Evolutionary conservation across 1,140 invertebrate genomes (phyloP).

Genomic region (Drosophila arawakana): DNA sequence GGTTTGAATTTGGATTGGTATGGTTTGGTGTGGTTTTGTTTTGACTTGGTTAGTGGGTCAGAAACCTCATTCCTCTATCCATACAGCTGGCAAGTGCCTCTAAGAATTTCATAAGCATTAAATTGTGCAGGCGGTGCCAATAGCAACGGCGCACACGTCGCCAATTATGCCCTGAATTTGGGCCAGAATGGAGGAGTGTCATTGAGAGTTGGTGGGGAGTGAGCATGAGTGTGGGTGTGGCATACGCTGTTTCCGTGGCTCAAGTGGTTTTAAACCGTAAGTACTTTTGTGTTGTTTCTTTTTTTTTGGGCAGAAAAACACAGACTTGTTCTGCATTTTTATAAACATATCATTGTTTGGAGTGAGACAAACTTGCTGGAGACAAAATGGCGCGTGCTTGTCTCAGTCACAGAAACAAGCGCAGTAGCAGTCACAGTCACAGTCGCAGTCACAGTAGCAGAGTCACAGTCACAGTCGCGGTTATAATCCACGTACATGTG

Average conservation of each 20-base stretch:
- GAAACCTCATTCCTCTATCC: neutral
- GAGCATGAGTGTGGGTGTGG: neutral
- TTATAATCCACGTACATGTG: neutral
- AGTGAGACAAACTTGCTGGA: neutral
- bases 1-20: neutral
- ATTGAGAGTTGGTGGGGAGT: neutral
- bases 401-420: slow-evolving; percentile 8
- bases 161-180: slow-evolving; percentile 64
- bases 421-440: neutral
- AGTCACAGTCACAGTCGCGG: neutral
- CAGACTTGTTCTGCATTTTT: slow-evolving; percentile 54
- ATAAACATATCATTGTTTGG: slow-evolving; percentile 64
- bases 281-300: slow-evolving; percentile 28
- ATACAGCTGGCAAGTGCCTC: slow-evolving; percentile 31
- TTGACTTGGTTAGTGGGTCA: slow-evolving; percentile 1
- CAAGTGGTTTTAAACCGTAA: slow-evolving; percentile 47
- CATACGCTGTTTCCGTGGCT: slow-evolving; percentile 1
- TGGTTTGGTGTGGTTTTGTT: neutral
- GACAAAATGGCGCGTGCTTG: slow-evolving; percentile 17
- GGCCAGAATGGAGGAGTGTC: slow-evolving; percentile 3
- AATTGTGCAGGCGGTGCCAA: slow-evolving; percentile 73
- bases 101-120: slow-evolving; percentile 71
- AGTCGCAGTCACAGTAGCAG: neutral
- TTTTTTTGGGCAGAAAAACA: slow-evolving; percentile 2
- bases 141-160: slow-evolving; percentile 67